Evolutionary conservation across 2,797 vertebrate genomes (phyloP).

Genomic region (Hippoglossus hippoglossus): DNA sequence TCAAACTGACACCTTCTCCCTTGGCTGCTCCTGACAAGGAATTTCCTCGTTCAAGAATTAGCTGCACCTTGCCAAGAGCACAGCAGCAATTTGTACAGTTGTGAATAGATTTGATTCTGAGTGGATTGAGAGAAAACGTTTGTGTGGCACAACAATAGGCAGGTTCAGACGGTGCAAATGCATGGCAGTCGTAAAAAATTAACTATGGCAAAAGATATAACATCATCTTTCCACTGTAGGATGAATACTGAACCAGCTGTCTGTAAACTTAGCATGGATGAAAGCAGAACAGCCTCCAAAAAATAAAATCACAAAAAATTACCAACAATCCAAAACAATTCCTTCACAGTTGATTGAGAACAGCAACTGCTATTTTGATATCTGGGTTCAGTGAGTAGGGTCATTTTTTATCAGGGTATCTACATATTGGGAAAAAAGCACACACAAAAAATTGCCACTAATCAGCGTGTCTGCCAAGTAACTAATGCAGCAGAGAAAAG

Average conservation of each 20-base stretch:
- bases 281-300: conserved; percentile 40
- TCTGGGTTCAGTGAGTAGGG: conserved; percentile 59
- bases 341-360: conserved; percentile 70
- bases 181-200: conserved; percentile 14
- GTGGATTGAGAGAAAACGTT: conserved; percentile 63
- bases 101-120: conserved; percentile 77
- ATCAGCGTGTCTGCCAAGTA: conserved; percentile 67
- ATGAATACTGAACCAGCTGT: conserved; percentile 60
- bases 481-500: conserved; percentile 59
- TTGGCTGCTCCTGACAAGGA: conserved; percentile 83
- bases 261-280: conserved; percentile 51
- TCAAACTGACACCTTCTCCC: conserved; percentile 84
- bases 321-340: conserved; percentile 75
- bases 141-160: conserved; percentile 52
- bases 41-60: conserved; percentile 78
- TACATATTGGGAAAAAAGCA: conserved; percentile 65
- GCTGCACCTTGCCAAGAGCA: conserved; percentile 69
- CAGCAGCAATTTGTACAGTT: conserved; percentile 77
- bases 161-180: conserved; percentile 34
- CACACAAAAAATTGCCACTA: background rate
- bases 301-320: conserved; percentile 61
- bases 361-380: conserved; percentile 69
- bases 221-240: conserved; percentile 27
- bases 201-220: conserved; percentile 34
- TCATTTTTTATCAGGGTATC: conserved; percentile 69